Evolutionary conservation across 2,888 invertebrate species (phyloP).

Genomic region (Tenthredo scrophulariae): DNA sequence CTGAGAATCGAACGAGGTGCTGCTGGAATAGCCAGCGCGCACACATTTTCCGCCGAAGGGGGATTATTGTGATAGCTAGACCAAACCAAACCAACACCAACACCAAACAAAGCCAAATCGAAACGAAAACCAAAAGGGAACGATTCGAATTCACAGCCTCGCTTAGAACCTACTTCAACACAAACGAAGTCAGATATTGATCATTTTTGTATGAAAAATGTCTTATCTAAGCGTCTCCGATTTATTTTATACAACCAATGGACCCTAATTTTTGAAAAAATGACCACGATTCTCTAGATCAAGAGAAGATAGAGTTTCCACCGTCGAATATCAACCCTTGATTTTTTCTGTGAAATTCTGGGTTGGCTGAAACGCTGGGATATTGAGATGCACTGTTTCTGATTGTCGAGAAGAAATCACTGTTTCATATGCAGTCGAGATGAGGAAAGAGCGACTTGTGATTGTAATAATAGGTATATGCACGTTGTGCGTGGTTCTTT

Average conservation of each 20-base stretch:
- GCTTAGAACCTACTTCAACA: conserved; percentile 1
- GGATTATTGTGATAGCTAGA: conserved; percentile 55
- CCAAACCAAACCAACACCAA: neutral
- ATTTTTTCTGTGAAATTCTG: neutral
- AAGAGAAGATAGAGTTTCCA: neutral
- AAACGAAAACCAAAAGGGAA: conserved; percentile 26
- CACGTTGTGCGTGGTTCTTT: conserved; percentile 28
- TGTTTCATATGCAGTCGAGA: neutral
- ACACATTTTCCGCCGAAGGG: conserved; percentile 61
- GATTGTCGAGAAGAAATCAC: neutral
- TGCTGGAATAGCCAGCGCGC: conserved; percentile 68
- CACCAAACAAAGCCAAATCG: conserved; percentile 14
- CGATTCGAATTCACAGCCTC: conserved; percentile 15
- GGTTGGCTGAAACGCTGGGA: neutral
- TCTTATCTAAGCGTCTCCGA: neutral
- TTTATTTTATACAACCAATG: neutral
- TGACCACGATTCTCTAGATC: neutral
- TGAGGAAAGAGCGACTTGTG: conserved; percentile 11
- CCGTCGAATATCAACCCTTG: neutral
- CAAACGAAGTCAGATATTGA: neutral
- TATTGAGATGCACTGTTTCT: neutral
- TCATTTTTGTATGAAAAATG: neutral
- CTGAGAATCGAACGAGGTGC: conserved; percentile 77
- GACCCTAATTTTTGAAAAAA: neutral
- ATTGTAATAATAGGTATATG: conserved; percentile 8